Conservation (phyloP, 2,888 invertebrate species). For the Furcula furcula region DNA sequence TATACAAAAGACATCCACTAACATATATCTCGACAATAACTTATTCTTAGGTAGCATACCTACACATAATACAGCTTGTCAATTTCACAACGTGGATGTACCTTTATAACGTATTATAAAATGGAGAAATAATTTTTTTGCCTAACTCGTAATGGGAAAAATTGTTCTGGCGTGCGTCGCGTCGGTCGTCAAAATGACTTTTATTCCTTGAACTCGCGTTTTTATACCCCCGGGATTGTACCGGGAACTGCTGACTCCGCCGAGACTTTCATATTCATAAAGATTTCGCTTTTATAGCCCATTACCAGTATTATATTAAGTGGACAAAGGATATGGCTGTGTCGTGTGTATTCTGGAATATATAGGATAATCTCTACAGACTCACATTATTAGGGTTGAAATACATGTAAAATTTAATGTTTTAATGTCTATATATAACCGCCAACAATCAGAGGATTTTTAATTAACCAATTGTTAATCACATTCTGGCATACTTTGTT, state of each 20-base stretch:
- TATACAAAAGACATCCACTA: no score
- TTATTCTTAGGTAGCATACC: no score
- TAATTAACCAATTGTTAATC: no score
- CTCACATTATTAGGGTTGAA: background rate
- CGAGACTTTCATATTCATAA: conserved; percentile 12
- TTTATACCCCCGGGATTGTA: conserved; percentile 8
- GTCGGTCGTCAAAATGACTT: conserved; percentile 6
- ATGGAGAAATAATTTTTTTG: conserved; percentile 5
- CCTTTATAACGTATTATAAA: conserved; percentile 6
- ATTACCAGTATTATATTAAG: conserved; percentile 2
- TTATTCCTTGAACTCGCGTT: conserved; percentile 8
- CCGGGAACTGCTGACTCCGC: conserved; percentile 9
- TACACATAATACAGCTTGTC: no score
- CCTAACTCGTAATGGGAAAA: conserved; percentile 11
- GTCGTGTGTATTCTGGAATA: background rate
- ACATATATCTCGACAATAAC: no score
- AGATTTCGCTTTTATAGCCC: conserved; percentile 7
- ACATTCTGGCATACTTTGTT: no score
- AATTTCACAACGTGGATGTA: no score
- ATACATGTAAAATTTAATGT: no score
- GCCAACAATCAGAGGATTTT: no score
- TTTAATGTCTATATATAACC: no score
- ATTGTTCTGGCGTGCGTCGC: conserved; percentile 3
- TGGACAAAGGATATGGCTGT: background rate
- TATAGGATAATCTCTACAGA: background rate